Conservation (phyloP, 2,797 vertebrate genomes). For the Cichlasoma orientale region DNA sequence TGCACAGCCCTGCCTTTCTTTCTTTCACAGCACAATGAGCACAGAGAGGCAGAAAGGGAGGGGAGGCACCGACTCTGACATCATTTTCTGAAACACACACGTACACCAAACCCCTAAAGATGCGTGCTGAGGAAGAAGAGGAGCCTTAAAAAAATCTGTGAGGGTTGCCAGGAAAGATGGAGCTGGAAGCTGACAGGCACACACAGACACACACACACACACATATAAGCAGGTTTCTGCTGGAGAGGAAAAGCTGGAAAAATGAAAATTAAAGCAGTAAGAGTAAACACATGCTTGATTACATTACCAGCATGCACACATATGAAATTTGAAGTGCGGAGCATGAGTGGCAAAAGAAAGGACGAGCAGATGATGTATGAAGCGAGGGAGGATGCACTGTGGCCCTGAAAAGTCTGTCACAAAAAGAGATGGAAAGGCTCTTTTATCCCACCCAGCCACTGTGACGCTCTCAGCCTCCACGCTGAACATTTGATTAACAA, state of each 20-base stretch:
- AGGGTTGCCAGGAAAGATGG: background rate
- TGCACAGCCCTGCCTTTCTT: constrained; percentile 37
- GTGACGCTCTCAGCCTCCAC: background rate
- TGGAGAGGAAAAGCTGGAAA: background rate
- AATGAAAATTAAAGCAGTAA: background rate
- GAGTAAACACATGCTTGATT: background rate
- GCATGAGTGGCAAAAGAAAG: background rate
- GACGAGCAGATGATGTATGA: constrained; percentile 10
- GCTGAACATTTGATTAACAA: background rate
- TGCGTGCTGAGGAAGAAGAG: background rate
- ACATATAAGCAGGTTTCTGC: background rate
- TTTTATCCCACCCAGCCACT: background rate
- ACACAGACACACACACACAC: background rate
- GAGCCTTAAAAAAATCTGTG: background rate
- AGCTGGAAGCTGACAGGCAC: background rate
- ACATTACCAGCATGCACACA: background rate
- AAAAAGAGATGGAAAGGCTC: constrained; percentile 1
- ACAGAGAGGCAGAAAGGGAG: constrained; percentile 1
- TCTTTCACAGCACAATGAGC: constrained; percentile 49
- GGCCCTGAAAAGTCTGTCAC: constrained; percentile 39
- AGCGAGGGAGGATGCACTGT: constrained; percentile 7
- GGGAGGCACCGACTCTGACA: background rate
- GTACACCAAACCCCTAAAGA: constrained; percentile 9
- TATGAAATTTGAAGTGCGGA: background rate
- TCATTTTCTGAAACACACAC: constrained; percentile 24